Conservation (phyloP, 2,888 invertebrate genomes). For the Lasioglossum vierecki region DNA sequence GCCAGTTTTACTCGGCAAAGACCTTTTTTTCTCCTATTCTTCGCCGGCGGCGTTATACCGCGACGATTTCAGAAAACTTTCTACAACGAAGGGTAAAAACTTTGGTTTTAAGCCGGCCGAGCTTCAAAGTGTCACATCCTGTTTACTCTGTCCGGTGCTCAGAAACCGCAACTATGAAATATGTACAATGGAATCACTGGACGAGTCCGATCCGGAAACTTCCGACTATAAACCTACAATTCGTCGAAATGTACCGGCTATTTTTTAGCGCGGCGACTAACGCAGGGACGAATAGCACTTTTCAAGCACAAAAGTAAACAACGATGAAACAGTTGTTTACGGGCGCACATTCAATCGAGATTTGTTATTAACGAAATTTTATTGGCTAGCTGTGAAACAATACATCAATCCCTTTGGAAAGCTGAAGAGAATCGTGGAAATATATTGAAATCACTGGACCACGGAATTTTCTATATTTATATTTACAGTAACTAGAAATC, state of each 20-base stretch:
- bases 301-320: not conserved
- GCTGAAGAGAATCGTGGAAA: not conserved
- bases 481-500: no score
- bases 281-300: not conserved
- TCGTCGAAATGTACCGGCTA: not conserved
- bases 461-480: not conserved
- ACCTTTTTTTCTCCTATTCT: slow-evolving; percentile 22
- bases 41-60: slow-evolving; percentile 57
- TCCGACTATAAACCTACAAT: not conserved
- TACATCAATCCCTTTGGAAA: not conserved
- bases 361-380: not conserved
- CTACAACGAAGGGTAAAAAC: slow-evolving; percentile 42
- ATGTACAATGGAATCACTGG: not conserved
- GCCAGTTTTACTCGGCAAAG: slow-evolving; percentile 26
- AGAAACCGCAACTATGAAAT: slow-evolving; percentile 8
- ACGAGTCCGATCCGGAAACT: not conserved
- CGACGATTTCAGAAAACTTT: slow-evolving; percentile 55
- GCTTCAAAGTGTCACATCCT: slow-evolving; percentile 37
- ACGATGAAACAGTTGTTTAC: not conserved
- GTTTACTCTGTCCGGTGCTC: slow-evolving; percentile 27
- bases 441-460: not conserved
- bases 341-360: not conserved
- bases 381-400: not conserved
- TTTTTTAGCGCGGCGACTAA: not conserved
- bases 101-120: slow-evolving; percentile 58